Evolutionary conservation across 2,888 invertebrate species (phyloP), one percentile per base, ranked within the genome.

Genomic region (Hermaeophaga mercurialis): DNA sequence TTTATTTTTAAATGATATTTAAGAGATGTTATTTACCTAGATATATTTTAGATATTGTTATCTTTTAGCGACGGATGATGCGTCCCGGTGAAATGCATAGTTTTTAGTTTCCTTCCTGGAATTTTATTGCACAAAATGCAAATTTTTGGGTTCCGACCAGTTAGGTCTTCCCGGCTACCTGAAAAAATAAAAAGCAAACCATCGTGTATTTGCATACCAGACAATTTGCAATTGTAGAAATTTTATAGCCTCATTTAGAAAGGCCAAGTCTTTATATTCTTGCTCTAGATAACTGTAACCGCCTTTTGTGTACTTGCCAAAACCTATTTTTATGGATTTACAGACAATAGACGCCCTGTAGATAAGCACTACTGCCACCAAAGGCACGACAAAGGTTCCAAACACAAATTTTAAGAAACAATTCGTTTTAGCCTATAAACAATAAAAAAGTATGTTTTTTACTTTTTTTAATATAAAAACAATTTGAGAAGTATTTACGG

Each of bases 231-330:
- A 56, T 58, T 33, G 59, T 56, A 28, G 33, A 15, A 48, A 31
- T 34, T 56, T 59, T 54, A 57, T 19, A 39, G 36, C 47, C 36
- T 43, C 12, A 56, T 54, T 52, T 26, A 17, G 39, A 38, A 46
- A 50, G 56, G 54, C 24, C 39, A 19, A 41, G 36, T 34, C 22
- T 52, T 59, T 56, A 44, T 56, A 19, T 22, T 31, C 19, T 19
- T 59, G 60, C 61, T 62, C 61, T 43, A 63, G 56, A 59, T 63
- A 61, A 56, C 55, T 49, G 61, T 54, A 63, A 59, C 50, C 9
- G 43, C 52, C 28, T 46, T 61, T 58, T 47, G 45, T 34, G 19
- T 43, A 39, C 47, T 54, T 28, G 15, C 22, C 38, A 59, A 62
- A 43, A 43, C 31, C 22, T 15, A 14, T 15, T 47, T 55, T 62